phyloP scores from a whole-genome alignment of 1,140 invertebrate species.

The Caenorhabditis remanei region DNA sequence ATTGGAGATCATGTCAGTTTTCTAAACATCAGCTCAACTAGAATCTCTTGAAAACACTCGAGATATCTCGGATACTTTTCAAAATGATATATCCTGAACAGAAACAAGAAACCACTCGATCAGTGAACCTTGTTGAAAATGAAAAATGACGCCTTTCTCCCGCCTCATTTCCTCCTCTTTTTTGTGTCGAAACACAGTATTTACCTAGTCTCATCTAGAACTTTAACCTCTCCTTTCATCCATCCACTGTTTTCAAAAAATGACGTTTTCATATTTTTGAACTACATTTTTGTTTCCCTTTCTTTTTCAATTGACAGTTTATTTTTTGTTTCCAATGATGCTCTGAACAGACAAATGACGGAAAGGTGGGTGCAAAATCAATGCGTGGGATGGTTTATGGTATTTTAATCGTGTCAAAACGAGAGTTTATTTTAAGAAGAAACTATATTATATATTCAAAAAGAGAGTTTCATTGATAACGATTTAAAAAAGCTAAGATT shows the following conservation, averaged over 20 bases:
- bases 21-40: background rate
- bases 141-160: slow-evolving; percentile 4
- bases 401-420: slow-evolving; percentile 10
- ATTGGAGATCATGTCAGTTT: too few species aligned
- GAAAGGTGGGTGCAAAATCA: background rate
- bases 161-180: background rate
- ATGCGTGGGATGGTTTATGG: background rate
- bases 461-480: too few species aligned
- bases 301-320: background rate
- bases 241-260: slow-evolving; percentile 17
- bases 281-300: slow-evolving; percentile 6
- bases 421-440: background rate
- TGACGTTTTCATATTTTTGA: background rate
- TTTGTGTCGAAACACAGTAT: slow-evolving; percentile 19
- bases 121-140: slow-evolving; percentile 35
- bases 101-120: slow-evolving; percentile 26
- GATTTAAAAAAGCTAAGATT: too few species aligned
- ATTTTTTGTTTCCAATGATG: background rate
- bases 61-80: background rate
- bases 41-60: background rate
- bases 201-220: slow-evolving; percentile 29
- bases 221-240: background rate
- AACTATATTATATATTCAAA: too few species aligned
- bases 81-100: background rate
- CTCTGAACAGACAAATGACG: background rate